These are phyloP conservation scores for Epistrophe eligans DNA, from an alignment of 2,888 invertebrate species.

Conservation along the genomic window DNA sequence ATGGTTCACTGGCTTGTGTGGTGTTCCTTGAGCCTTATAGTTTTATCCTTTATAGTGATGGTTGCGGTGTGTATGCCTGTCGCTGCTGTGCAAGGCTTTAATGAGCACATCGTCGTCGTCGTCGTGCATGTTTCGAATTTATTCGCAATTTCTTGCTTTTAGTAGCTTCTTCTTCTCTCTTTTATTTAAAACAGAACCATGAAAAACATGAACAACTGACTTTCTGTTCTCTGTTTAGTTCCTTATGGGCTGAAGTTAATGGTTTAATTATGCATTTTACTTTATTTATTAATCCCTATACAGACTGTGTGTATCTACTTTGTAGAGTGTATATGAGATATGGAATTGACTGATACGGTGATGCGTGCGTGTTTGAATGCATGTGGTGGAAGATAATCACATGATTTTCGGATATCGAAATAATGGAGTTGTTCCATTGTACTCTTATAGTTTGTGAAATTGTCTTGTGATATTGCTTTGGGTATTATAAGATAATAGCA, in stretches of 20 bases:
- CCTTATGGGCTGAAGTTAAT: conserved; percentile 48
- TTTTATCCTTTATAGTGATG: conserved; percentile 35
- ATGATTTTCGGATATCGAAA: conserved; percentile 63
- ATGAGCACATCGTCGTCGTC: conserved; percentile 24
- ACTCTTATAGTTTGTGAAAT: neutral
- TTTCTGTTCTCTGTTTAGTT: conserved; percentile 14
- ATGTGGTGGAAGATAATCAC: conserved; percentile 63
- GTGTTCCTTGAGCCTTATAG: conserved; percentile 11
- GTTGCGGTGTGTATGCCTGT: conserved; percentile 1
- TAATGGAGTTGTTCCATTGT: conserved; percentile 43
- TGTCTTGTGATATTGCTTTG: conserved; percentile 13
- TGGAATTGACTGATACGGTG: conserved; percentile 28
- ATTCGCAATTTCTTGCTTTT: conserved; percentile 18
- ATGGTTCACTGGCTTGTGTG: conserved; percentile 43
- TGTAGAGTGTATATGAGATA: too few relatives aligned
- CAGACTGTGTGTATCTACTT: neutral
- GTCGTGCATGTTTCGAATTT: conserved; percentile 30
- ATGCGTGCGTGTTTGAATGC: conserved; percentile 50
- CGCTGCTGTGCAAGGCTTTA: conserved; percentile 18
- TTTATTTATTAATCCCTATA: conserved; percentile 67
- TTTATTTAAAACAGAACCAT: neutral
- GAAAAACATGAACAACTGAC: conserved; percentile 9
- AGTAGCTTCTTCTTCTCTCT: neutral
- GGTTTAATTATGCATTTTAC: conserved; percentile 72
- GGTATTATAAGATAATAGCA: neutral